Conservation (phyloP, 2,797 vertebrate species). For the Euthynnus affinis region DNA sequence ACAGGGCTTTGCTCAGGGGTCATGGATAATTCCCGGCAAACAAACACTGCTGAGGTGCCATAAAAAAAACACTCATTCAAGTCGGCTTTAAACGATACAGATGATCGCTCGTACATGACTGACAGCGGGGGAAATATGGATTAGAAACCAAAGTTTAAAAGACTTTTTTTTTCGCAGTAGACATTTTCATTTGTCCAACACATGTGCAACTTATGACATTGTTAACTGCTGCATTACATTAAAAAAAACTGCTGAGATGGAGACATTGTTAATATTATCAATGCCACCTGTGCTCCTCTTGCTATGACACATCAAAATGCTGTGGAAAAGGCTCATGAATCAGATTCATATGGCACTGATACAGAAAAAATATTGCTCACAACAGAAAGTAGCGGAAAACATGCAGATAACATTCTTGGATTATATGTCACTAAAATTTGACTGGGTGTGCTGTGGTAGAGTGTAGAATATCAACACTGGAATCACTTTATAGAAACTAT, state of each 20-base stretch:
- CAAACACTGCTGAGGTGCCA: too few relatives aligned
- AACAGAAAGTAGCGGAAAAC: neutral
- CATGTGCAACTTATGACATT: too few relatives aligned
- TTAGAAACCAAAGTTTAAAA: neutral
- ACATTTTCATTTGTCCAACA: too few relatives aligned
- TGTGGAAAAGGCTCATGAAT: neutral
- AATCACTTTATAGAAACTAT: neutral
- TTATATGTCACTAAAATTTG: neutral
- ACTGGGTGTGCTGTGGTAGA: neutral
- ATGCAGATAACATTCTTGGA: neutral
- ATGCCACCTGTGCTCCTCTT: too few relatives aligned
- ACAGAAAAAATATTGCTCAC: neutral
- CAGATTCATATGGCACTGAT: neutral
- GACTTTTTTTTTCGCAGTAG: neutral
- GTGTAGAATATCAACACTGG: neutral
- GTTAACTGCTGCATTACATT: too few relatives aligned
- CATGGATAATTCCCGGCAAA: too few relatives aligned
- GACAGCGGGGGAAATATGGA: neutral
- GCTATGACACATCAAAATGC: too few relatives aligned
- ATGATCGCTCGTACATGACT: neutral
- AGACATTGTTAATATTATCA: too few relatives aligned
- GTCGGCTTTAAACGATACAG: neutral
- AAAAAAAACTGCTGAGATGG: too few relatives aligned
- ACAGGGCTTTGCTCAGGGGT: too few relatives aligned
- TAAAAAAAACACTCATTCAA: neutral